phyloP scores from a whole-genome alignment of 2,888 invertebrate species.

The Alentia gelatinosa region DNA sequence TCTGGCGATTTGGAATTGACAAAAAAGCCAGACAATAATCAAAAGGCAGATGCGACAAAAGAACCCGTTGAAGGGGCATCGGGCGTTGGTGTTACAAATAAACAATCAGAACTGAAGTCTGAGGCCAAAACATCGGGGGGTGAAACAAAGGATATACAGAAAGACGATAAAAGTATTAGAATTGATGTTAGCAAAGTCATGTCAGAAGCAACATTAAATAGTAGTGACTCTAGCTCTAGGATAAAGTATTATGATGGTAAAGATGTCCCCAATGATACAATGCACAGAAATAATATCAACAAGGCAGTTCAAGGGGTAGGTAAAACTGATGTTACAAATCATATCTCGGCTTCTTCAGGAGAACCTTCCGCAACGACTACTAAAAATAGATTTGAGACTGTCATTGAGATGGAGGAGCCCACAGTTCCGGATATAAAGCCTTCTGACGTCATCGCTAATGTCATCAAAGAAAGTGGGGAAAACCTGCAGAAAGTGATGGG shows the following conservation, averaged over 20 bases:
- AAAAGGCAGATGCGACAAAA: neutral
- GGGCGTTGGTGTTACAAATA: no score
- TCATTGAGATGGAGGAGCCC: neutral
- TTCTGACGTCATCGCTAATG: neutral
- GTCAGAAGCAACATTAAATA: neutral
- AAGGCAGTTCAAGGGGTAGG: neutral
- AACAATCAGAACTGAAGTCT: no score
- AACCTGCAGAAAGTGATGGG: neutral
- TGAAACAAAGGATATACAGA: neutral
- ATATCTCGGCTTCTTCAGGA: neutral
- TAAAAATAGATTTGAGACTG: neutral
- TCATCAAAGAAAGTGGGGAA: neutral
- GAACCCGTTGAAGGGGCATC: no score
- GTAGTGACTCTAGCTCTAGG: neutral
- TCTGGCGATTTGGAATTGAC: neutral
- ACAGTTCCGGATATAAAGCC: neutral
- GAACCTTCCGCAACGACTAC: neutral
- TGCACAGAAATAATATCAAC: slow-evolving; percentile 1
- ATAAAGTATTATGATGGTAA: neutral
- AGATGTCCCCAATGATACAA: neutral
- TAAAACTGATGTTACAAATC: neutral
- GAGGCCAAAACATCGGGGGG: no score
- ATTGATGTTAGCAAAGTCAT: neutral
- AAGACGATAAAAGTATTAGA: neutral
- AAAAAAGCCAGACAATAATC: neutral